Evolutionary conservation across 2,888 invertebrate species (phyloP).

Genomic region (Erebia epiphron): DNA sequence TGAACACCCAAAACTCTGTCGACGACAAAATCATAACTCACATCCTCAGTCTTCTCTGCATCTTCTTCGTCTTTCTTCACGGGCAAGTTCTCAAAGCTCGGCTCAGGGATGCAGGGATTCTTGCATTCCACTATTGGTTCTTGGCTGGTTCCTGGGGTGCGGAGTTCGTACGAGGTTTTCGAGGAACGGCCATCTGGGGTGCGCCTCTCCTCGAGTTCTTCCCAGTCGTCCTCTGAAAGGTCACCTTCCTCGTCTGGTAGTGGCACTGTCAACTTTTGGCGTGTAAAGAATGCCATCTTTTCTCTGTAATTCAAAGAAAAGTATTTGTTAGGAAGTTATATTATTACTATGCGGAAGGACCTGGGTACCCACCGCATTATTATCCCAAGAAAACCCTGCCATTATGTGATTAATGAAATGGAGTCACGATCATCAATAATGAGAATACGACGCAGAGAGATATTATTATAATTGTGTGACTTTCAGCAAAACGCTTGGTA

Average conservation of each 20-base stretch:
- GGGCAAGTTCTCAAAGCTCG: constrained; percentile 47
- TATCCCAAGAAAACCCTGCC: no score
- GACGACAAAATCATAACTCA: constrained; percentile 91
- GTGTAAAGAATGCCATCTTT: constrained; percentile 98
- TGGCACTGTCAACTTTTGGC: constrained; percentile 89
- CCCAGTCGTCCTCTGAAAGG: constrained; percentile 78
- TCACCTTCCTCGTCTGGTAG: constrained; percentile 86
- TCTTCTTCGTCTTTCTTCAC: constrained; percentile 59
- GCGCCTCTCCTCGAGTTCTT: constrained; percentile 69
- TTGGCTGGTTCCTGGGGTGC: constrained; percentile 47
- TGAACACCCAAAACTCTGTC: constrained; percentile 93
- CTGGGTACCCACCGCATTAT: no score
- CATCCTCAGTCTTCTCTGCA: constrained; percentile 71
- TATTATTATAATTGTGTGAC: no score
- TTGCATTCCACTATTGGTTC: constrained; percentile 64
- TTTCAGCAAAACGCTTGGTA: no score
- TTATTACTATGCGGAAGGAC: no score
- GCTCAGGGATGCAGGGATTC: constrained; percentile 51
- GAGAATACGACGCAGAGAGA: no score
- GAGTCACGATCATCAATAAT: no score
- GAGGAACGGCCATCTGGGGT: constrained; percentile 77
- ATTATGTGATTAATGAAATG: no score
- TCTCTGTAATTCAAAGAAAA: constrained; percentile 85
- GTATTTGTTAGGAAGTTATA: not conserved
- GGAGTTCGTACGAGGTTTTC: constrained; percentile 72